These are phyloP conservation scores for Tachypleus tridentatus DNA, from an alignment of 1,140 invertebrate genomes.

Conservation along the genomic window DNA sequence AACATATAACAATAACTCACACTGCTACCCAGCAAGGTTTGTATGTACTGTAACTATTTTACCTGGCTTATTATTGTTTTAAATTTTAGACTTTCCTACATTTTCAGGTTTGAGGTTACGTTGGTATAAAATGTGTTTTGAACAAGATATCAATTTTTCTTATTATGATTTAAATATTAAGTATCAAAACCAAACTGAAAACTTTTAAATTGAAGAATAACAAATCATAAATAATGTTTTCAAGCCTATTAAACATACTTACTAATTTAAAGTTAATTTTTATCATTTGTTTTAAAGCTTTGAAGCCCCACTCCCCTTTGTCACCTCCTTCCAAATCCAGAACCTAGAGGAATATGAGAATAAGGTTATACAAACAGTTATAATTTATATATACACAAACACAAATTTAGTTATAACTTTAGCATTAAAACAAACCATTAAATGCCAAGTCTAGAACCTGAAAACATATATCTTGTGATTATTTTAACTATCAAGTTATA, in stretches of 20 bases:
- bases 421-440: neutral
- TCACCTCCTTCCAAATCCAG: conserved; percentile 90
- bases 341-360: conserved; percentile 41
- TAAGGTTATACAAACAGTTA: conserved; percentile 3
- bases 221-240: too few species aligned
- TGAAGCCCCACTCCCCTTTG: conserved; percentile 99
- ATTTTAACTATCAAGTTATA: too few species aligned
- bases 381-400: neutral
- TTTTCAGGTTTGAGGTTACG: too few species aligned
- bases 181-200: too few species aligned
- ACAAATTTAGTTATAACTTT: neutral
- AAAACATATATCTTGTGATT: too few species aligned
- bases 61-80: too few species aligned
- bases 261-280: conserved; percentile 99
- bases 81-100: too few species aligned
- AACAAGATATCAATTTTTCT: neutral
- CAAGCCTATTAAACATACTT: conserved; percentile 24
- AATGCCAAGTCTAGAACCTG: neutral
- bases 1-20: too few species aligned
- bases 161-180: neutral
- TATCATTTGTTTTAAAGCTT: conserved; percentile 99
- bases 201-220: too few species aligned
- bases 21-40: too few species aligned
- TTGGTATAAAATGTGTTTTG: neutral
- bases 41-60: too few species aligned